phyloP scores from a whole-genome alignment of 2,888 invertebrate species.

The Adelphocoris suturalis region DNA sequence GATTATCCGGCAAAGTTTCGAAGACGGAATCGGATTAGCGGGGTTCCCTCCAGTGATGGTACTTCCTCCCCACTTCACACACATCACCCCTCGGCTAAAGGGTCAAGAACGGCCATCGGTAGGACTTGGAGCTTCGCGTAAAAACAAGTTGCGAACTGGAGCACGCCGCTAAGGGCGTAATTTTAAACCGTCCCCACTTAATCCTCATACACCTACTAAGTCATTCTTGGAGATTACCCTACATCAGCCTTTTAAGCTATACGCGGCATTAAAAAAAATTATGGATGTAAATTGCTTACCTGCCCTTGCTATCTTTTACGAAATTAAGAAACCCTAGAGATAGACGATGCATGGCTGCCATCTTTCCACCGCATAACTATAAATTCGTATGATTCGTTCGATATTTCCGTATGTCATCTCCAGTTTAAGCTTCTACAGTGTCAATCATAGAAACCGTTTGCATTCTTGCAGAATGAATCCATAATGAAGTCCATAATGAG shows the following conservation, averaged over 20 bases:
- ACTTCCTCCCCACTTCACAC: neutral
- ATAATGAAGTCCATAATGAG: too few species aligned
- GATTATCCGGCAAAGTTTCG: conserved; percentile 18
- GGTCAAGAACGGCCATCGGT: neutral
- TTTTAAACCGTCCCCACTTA: conserved; percentile 17
- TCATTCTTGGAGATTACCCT: conserved; percentile 27
- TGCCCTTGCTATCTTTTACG: neutral
- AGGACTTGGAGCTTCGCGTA: neutral
- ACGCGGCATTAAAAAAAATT: conserved; percentile 37
- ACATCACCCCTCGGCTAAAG: neutral
- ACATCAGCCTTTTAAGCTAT: conserved; percentile 21
- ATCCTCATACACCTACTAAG: conserved; percentile 36
- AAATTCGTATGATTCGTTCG: too few species aligned
- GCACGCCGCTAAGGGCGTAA: neutral
- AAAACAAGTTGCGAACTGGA: neutral
- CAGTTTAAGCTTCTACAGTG: neutral
- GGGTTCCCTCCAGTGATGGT: neutral
- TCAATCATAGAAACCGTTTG: neutral
- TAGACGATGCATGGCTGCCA: neutral
- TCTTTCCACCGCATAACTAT: neutral
- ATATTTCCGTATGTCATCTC: neutral
- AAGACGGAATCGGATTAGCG: conserved; percentile 25
- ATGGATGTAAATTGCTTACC: conserved; percentile 27
- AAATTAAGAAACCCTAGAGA: conserved; percentile 15
- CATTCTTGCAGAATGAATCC: too few species aligned